Conservation (phyloP, 2,888 invertebrate genomes). For the Eretmocerus hayati region DNA sequence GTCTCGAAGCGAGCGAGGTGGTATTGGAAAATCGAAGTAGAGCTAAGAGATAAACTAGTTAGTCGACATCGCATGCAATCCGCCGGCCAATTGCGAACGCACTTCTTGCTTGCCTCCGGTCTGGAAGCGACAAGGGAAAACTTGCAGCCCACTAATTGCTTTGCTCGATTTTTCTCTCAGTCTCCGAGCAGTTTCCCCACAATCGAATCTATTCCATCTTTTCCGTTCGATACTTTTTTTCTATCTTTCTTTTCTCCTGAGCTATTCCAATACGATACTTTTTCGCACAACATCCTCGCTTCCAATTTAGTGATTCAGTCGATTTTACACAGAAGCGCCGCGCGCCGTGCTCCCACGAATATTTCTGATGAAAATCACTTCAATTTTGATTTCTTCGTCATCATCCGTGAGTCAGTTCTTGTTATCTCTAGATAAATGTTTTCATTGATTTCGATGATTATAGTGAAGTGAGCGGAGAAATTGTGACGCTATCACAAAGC, state of each 20-base stretch:
- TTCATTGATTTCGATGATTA: too few species aligned
- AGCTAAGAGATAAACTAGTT: constrained; percentile 19
- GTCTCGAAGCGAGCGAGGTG: background rate
- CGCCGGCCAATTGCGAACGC: constrained; percentile 14
- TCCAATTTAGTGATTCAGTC: constrained; percentile 4
- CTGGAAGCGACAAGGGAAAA: constrained; percentile 16
- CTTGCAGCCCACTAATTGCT: constrained; percentile 22
- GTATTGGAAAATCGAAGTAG: background rate
- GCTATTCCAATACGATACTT: constrained; percentile 4
- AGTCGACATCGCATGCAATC: constrained; percentile 6
- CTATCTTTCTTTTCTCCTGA: background rate
- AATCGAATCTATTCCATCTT: constrained; percentile 17
- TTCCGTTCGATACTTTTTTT: constrained; percentile 16
- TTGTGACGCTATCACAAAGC: too few species aligned
- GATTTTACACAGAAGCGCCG: too few species aligned
- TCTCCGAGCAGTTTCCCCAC: constrained; percentile 17
- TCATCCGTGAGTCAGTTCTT: too few species aligned
- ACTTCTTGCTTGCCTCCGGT: background rate
- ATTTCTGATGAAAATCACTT: too few species aligned
- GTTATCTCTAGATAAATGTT: too few species aligned
- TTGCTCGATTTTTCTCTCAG: constrained; percentile 17
- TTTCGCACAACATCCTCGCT: constrained; percentile 5
- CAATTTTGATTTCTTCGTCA: too few species aligned
- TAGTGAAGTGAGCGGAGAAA: too few species aligned
- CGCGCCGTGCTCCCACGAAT: too few species aligned